Percentiles rank a stretch among this genome's conserved stretches.
phyloP scores from a whole-genome alignment of 2,888 invertebrate genomes.

The Troides oblongomaculatus region DNA sequence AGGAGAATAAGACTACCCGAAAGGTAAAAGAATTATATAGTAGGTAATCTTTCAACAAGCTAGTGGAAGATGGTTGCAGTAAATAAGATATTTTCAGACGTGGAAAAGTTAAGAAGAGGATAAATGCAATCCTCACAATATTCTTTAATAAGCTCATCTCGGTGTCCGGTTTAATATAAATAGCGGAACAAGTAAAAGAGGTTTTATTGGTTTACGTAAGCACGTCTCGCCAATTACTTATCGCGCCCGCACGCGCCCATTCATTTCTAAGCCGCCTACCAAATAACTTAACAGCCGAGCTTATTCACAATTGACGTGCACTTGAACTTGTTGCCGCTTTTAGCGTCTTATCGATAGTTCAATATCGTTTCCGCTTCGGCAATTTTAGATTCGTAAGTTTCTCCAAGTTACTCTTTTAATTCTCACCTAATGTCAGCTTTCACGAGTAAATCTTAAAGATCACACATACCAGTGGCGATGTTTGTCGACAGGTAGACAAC shows the following conservation, averaged over 20 bases:
- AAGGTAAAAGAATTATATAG: too few species aligned
- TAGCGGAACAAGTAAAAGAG: slow-evolving; percentile 50
- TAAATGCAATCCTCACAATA: too few species aligned
- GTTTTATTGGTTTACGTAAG: slow-evolving; percentile 58
- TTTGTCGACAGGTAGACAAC: background rate
- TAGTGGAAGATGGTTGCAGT: too few species aligned
- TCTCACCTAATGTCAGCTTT: slow-evolving; percentile 66
- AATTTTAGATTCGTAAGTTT: slow-evolving; percentile 44
- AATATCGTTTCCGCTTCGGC: slow-evolving; percentile 49
- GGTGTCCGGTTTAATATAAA: slow-evolving; percentile 52
- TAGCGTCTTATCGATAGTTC: slow-evolving; percentile 45
- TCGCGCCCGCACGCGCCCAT: slow-evolving; percentile 46
- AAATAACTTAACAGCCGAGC: slow-evolving; percentile 47
- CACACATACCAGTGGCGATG: slow-evolving; percentile 27
- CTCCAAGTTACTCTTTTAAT: slow-evolving; percentile 51
- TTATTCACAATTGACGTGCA: slow-evolving; percentile 52
- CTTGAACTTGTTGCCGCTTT: slow-evolving; percentile 61
- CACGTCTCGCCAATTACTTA: slow-evolving; percentile 52
- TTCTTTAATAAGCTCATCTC: background rate
- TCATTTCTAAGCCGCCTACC: slow-evolving; percentile 48
- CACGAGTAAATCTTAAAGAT: slow-evolving; percentile 53
- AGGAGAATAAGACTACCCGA: too few species aligned
- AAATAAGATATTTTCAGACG: too few species aligned
- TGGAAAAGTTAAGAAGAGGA: too few species aligned
- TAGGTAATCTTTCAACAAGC: too few species aligned